Conservation (phyloP, 2,113 vertebrate genomes). For the Dipodomys merriami region DNA sequence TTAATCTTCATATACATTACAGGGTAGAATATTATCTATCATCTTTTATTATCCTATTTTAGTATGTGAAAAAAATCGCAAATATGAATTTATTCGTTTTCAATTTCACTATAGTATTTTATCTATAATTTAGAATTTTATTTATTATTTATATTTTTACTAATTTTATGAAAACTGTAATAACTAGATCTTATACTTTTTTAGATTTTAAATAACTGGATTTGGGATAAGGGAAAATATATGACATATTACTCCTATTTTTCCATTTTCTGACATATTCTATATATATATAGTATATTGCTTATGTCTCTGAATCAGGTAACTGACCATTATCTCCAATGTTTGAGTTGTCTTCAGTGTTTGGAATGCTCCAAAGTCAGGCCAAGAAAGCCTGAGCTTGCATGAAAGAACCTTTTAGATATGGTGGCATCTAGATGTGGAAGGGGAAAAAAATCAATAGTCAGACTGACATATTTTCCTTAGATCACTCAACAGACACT, state of each 20-base stretch:
- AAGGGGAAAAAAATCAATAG: neutral
- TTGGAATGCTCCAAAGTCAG: neutral
- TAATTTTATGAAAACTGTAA: conserved; percentile 57
- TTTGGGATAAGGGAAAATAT: conserved; percentile 46
- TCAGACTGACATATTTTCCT: conserved; percentile 4
- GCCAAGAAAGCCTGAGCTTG: neutral
- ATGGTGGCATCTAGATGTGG: neutral
- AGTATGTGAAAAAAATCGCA: conserved; percentile 27
- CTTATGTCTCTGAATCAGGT: conserved; percentile 33
- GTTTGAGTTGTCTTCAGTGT: neutral
- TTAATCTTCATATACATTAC: conserved; percentile 50
- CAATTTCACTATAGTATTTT: conserved; percentile 57
- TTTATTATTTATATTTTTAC: conserved; percentile 15
- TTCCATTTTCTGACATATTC: conserved; percentile 26
- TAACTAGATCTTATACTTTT: conserved; percentile 31
- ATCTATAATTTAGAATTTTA: conserved; percentile 59
- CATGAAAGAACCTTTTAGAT: conserved; percentile 19
- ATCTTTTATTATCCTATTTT: conserved; percentile 45
- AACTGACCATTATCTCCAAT: conserved; percentile 18
- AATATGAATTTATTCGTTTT: conserved; percentile 60
- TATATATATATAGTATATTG: neutral
- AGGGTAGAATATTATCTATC: conserved; percentile 34
- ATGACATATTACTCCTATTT: conserved; percentile 2
- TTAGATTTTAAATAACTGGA: conserved; percentile 64
- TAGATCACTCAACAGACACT: neutral